Conservation (phyloP, 2,888 invertebrate genomes). For the Resseliella maxima region DNA sequence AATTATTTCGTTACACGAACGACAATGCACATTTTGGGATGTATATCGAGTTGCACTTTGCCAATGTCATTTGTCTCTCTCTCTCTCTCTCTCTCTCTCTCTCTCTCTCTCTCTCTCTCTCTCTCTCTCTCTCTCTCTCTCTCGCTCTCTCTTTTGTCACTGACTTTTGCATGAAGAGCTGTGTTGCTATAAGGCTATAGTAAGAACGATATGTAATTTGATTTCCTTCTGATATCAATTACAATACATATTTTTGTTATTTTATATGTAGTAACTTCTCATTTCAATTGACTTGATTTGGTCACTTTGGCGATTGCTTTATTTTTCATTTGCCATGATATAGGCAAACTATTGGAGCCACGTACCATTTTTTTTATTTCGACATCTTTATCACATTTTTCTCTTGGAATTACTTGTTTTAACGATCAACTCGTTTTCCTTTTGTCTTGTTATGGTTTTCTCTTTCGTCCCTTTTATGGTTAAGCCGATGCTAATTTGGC, state of each 20-base stretch:
- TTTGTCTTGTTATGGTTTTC: conserved; percentile 23
- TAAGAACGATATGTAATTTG: background rate
- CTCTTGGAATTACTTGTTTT: background rate
- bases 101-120: no score
- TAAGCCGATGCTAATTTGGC: background rate
- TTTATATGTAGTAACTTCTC: background rate
- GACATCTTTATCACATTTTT: conserved; percentile 1
- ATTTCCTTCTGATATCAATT: conserved; percentile 18
- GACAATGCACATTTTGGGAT: no score
- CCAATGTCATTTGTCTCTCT: no score
- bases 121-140: no score
- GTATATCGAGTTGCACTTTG: no score
- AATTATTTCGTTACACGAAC: no score
- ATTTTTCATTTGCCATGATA: background rate
- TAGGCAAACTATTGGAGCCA: background rate
- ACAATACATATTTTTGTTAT: conserved; percentile 4
- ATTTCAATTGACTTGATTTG: background rate
- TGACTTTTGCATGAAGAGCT: no score
- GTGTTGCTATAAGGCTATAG: no score
- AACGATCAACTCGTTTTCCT: conserved; percentile 2
- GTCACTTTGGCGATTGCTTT: background rate
- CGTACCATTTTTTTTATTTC: background rate
- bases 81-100: no score
- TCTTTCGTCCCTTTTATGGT: conserved; percentile 29
- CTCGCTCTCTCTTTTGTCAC: no score